phyloP scores from a whole-genome alignment of 2,888 invertebrate genomes.

The Cheiracanthium punctorium region DNA sequence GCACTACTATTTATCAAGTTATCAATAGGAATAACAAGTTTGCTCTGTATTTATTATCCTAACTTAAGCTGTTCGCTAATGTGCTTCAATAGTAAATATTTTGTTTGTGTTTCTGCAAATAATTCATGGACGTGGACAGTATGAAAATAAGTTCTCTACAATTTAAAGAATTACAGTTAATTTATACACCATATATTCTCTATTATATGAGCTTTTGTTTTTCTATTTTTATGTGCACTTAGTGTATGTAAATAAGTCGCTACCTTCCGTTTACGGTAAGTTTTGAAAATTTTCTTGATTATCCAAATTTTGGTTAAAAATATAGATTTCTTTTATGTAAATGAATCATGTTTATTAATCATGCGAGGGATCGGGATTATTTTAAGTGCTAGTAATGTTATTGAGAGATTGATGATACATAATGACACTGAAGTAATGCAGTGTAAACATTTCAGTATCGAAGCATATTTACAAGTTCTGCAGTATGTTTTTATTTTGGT shows the following conservation, averaged over 20 bases:
- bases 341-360: too few species aligned
- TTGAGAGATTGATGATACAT: too few species aligned
- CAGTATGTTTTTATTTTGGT: too few species aligned
- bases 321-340: too few species aligned
- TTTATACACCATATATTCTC: not conserved
- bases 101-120: slow-evolving; percentile 5
- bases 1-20: not conserved
- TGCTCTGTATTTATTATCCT: not conserved
- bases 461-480: too few species aligned
- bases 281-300: not conserved
- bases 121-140: slow-evolving; percentile 19
- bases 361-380: too few species aligned
- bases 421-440: too few species aligned
- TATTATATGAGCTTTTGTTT: slow-evolving; percentile 1
- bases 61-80: slow-evolving; percentile 7
- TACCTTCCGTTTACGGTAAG: slow-evolving; percentile 14
- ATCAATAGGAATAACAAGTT: not conserved
- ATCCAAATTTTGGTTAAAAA: too few species aligned
- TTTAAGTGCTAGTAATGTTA: too few species aligned
- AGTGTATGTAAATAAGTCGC: slow-evolving; percentile 12
- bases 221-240: not conserved
- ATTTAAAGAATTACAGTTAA: not conserved
- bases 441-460: too few species aligned
- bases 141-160: not conserved
- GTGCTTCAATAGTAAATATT: slow-evolving; percentile 23